Evolutionary conservation across 2,888 invertebrate genomes (phyloP).

Genomic region (Torymus auratus): DNA sequence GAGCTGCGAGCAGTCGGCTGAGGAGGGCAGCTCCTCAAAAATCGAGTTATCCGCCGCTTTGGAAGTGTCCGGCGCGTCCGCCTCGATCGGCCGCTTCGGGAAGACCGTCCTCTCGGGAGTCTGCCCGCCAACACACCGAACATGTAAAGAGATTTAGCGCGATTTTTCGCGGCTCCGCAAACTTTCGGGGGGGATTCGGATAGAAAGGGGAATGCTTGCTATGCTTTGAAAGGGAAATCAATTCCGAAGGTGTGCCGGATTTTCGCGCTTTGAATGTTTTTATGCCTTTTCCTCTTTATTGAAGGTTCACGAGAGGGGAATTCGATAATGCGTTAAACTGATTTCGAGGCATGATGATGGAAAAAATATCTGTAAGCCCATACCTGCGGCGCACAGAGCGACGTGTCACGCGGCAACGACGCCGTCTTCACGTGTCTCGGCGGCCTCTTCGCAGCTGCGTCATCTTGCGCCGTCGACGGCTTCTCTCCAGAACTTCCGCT

Average conservation of each 20-base stretch:
- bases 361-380: background rate
- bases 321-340: no score
- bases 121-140: constrained; percentile 5
- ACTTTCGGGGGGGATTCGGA: no score
- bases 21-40: constrained; percentile 32
- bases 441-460: constrained; percentile 34
- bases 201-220: no score
- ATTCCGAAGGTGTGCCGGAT: no score
- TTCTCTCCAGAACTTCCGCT: no score
- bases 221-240: no score
- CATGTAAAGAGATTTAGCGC: constrained; percentile 29
- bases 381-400: constrained; percentile 39
- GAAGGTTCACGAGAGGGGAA: no score
- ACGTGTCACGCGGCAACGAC: constrained; percentile 45
- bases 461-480: background rate
- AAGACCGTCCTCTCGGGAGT: constrained; percentile 57
- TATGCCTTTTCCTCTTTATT: no score
- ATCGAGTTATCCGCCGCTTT: constrained; percentile 60
- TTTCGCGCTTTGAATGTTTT: no score
- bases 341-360: no score
- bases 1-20: constrained; percentile 11
- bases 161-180: background rate
- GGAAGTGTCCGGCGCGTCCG: constrained; percentile 32
- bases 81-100: constrained; percentile 51
- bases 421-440: constrained; percentile 44